Base-by-base conservation (phyloP, 2,888 invertebrate species). In the Tyria jacobaeae region DNA sequence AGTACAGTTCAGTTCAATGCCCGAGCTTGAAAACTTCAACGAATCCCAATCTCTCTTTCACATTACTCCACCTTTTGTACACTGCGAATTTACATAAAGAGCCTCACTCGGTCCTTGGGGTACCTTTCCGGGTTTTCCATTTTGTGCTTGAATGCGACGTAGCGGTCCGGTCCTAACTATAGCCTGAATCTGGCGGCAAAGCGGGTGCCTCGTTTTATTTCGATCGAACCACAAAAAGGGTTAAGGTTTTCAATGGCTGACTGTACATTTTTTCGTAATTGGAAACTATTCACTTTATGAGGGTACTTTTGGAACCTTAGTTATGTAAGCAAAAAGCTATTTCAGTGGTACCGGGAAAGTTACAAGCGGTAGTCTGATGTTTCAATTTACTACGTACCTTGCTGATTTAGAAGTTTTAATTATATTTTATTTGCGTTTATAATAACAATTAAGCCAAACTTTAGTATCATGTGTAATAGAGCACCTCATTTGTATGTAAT, bases 11-110 rank as follows among this genome's bases (percentile, higher is more conserved):
- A 62, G 57, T 59, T 76, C 78, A 77, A 82, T 79, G 69, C 73
- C 73, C 75, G 75, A 83, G 81, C 85, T 82, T 85, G 86, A 86
- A 88, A 88, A 79, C 81, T 59, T 73, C 79, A 79, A 80, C 44
- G 69, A 73, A 82, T 83, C 83, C 87, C 90, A 89, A 90, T 91
- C 88, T 90, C 86, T 85, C 86, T 85, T 89, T 87, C 79, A 83
- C 85, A 86, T 88, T 86, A 86, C 87, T 83, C 83, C 79, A 89
- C 87, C 90, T 90, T 91, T 91, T 92, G 88, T 90, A 86, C 84
- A 82, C 83, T 83, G 76, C 76, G 83, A 85, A 91, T 92, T 92
- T 92, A 88, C 92, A 92, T 92, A 92, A 92, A 92, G 89, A 90
- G 88, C 81, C 85, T 78, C 77, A 73, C 80, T 79, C 79, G 83